These are phyloP conservation scores for Phalacrocorax brasilianus DNA, from an alignment of 2,113 vertebrate species.

Conservation along the genomic window DNA sequence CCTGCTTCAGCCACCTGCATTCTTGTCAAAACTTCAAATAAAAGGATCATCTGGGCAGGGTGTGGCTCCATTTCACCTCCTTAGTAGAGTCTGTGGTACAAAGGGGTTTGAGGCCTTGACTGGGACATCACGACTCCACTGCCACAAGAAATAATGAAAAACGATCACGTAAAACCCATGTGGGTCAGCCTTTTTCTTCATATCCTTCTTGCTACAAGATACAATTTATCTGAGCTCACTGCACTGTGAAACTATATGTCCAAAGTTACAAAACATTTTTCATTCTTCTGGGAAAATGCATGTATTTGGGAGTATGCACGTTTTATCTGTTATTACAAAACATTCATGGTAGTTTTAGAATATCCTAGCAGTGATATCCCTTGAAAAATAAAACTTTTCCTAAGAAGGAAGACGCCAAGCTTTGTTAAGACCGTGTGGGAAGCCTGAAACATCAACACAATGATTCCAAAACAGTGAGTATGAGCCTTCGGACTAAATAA, in stretches of 20 bases:
- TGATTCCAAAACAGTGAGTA: constrained; percentile 28
- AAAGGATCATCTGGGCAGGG: not conserved
- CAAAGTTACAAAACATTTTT: not conserved
- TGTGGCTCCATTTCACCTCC: not conserved
- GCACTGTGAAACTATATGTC: not conserved
- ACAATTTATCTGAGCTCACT: not conserved
- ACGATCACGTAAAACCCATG: not conserved
- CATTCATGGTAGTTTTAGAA: not conserved
- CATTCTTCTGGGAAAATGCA: not conserved
- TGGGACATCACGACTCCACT: not conserved
- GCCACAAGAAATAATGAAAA: not conserved
- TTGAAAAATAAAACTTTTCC: constrained; percentile 52
- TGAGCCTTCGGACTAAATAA: not conserved
- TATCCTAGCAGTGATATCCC: not conserved
- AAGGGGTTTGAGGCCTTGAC: not conserved
- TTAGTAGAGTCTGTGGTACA: rapidly evolving
- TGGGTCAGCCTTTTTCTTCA: not conserved
- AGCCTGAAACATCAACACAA: constrained; percentile 46
- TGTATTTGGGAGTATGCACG: not conserved
- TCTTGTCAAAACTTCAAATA: not conserved
- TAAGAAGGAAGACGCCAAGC: constrained; percentile 51
- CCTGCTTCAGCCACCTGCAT: not conserved
- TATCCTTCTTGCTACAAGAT: not conserved
- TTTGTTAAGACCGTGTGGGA: not conserved
- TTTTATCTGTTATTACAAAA: not conserved